Conservation (phyloP, 2,888 invertebrate species). For the Stenodema calcarata region DNA sequence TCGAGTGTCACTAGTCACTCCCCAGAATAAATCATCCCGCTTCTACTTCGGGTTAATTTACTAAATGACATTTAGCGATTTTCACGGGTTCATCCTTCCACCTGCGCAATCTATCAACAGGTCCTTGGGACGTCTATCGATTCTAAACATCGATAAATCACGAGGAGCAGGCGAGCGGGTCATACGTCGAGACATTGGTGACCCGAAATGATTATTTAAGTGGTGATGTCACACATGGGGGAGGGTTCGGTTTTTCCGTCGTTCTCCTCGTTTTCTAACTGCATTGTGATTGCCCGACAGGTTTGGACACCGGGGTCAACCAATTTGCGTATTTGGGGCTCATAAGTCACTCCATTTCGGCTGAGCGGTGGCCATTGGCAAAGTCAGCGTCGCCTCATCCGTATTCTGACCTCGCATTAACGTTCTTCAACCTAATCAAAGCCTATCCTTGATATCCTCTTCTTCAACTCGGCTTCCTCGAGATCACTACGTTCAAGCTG, state of each 20-base stretch:
- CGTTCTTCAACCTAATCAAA: conserved; percentile 22
- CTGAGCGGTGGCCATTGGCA: not conserved
- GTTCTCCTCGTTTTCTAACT: not conserved
- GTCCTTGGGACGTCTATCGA: conserved; percentile 40
- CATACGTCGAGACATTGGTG: conserved; percentile 7
- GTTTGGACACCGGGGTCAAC: not conserved
- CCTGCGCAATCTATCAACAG: conserved; percentile 45
- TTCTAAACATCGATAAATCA: conserved; percentile 41
- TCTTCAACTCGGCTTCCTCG: not conserved
- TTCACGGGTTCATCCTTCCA: conserved; percentile 46
- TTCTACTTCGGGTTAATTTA: conserved; percentile 44
- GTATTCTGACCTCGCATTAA: conserved; percentile 31
- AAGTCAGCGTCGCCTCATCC: conserved; percentile 35
- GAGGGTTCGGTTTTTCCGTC: not conserved
- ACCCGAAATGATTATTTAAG: conserved; percentile 13
- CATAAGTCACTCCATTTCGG: not conserved
- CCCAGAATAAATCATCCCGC: conserved; percentile 36
- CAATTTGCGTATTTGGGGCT: conserved; percentile 36
- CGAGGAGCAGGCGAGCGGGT: conserved; percentile 17
- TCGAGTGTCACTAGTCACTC: conserved; percentile 44
- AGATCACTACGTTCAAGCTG: not conserved
- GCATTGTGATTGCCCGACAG: not conserved
- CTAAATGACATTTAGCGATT: conserved; percentile 48
- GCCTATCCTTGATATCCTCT: not conserved
- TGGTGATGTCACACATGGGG: not conserved